These are phyloP conservation scores for Hydropsyche tenuis DNA, from an alignment of 1,140 invertebrate species.

Conservation along the genomic window DNA sequence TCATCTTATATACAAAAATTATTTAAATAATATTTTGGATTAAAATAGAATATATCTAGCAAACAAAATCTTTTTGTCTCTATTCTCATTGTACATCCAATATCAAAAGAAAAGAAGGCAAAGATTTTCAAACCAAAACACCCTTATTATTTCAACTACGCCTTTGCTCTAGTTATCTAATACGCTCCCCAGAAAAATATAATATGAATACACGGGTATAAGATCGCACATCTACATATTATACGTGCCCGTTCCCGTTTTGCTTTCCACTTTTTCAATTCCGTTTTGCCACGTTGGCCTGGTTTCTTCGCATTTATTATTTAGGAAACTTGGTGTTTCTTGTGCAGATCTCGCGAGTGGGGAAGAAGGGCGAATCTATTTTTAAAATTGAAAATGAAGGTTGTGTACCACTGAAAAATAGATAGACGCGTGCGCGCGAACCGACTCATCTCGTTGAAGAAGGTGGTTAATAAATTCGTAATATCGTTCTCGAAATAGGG, in stretches of 20 bases:
- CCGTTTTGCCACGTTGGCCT: constrained; percentile 15
- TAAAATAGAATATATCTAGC: too few species aligned
- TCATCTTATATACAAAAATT: too few species aligned
- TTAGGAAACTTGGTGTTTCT: constrained; percentile 22
- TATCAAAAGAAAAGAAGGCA: too few species aligned
- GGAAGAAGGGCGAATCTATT: constrained; percentile 10
- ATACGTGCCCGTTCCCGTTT: background rate
- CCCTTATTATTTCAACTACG: too few species aligned
- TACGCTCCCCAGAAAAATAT: too few species aligned
- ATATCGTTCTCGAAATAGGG: background rate
- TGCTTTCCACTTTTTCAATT: constrained; percentile 21
- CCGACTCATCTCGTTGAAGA: constrained; percentile 8
- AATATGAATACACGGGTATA: too few species aligned
- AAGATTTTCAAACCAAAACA: too few species aligned
- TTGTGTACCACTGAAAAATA: constrained; percentile 12
- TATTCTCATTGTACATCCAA: too few species aligned
- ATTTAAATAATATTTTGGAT: too few species aligned
- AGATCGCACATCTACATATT: background rate
- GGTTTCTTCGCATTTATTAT: constrained; percentile 25
- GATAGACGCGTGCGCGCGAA: background rate
- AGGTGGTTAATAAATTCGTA: constrained; percentile 12
- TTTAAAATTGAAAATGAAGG: constrained; percentile 28
- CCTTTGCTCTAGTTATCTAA: too few species aligned
- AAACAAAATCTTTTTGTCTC: too few species aligned
- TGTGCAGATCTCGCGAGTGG: background rate